A percentile compares a stretch with the other conserved stretches of the same genome.
phyloP scores from a whole-genome alignment of 2,888 invertebrate genomes.

The Drosophila parthenogenetica region DNA sequence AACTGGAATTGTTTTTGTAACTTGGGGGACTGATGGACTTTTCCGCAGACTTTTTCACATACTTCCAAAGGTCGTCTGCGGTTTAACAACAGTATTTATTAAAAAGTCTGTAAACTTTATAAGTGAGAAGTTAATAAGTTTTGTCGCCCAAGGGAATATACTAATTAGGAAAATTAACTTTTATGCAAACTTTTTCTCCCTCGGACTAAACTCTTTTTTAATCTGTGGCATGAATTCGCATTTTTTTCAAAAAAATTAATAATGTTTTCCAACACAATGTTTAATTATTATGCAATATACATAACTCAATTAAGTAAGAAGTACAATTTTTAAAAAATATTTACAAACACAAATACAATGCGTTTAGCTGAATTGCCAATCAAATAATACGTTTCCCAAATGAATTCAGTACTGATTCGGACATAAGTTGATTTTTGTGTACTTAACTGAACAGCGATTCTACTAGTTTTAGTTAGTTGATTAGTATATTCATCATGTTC shows the following conservation, averaged over 20 bases:
- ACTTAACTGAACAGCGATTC: conserved; percentile 7
- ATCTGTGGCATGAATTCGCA: not conserved
- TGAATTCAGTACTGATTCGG: conserved; percentile 16
- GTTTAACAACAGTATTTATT: too few relatives aligned
- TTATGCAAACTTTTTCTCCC: not conserved
- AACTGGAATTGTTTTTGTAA: too few relatives aligned
- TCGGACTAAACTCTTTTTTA: not conserved
- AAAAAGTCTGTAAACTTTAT: too few relatives aligned
- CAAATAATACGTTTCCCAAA: conserved; percentile 21
- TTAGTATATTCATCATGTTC: not conserved
- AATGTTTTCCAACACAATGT: too few relatives aligned
- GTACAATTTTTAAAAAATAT: too few relatives aligned
- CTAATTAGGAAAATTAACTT: not conserved
- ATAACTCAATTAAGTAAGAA: too few relatives aligned
- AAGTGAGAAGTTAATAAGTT: not conserved
- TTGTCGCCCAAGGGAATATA: conserved; percentile 1
- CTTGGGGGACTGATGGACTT: too few relatives aligned
- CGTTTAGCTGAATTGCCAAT: conserved; percentile 15
- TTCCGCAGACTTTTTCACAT: too few relatives aligned
- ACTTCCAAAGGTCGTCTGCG: too few relatives aligned
- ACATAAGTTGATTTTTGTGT: conserved; percentile 17
- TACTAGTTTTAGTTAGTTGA: not conserved
- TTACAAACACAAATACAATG: not conserved
- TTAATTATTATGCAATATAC: too few relatives aligned
- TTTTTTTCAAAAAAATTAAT: too few relatives aligned